A percentile compares a stretch with the other conserved stretches of the same genome.
phyloP scores from a whole-genome alignment of 2,888 invertebrate species.

The Agonum fuliginosum region DNA sequence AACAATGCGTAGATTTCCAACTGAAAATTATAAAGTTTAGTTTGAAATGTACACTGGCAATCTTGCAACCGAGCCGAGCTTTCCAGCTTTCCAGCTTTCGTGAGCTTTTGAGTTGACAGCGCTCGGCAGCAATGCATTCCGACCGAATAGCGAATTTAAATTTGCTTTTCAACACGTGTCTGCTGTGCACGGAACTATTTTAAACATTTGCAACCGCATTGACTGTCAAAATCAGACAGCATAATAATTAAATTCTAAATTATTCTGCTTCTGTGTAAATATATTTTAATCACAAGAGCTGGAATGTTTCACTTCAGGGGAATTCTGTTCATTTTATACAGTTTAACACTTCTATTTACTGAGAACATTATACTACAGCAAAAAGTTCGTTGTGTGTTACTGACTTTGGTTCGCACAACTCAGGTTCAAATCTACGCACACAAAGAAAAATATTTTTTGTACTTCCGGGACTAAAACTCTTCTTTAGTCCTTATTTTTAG shows the following conservation, averaged over 20 bases:
- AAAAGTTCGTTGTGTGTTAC: no score
- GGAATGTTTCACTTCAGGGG: no score
- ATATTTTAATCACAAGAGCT: background rate
- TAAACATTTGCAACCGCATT: slow-evolving; percentile 39
- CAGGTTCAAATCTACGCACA: no score
- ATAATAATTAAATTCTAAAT: slow-evolving; percentile 42
- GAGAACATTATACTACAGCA: no score
- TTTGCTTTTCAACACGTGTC: slow-evolving; percentile 27
- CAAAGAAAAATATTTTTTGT: no score
- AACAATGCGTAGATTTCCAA: slow-evolving; percentile 13
- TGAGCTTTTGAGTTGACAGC: slow-evolving; percentile 25
- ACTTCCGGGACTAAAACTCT: no score
- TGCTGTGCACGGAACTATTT: slow-evolving; percentile 24
- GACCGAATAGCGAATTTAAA: slow-evolving; percentile 38
- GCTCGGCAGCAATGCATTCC: slow-evolving; percentile 25
- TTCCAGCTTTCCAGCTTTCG: background rate
- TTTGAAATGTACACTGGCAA: slow-evolving; percentile 24
- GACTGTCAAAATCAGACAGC: slow-evolving; percentile 41
- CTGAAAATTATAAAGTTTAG: slow-evolving; percentile 43
- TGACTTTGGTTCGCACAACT: no score
- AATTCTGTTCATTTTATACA: no score
- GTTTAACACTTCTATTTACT: no score
- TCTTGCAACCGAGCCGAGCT: slow-evolving; percentile 4
- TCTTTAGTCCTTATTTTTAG: no score
- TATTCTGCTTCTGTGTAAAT: slow-evolving; percentile 26